These are phyloP conservation scores for Brachystomella parvula DNA, from an alignment of 1,140 invertebrate genomes.

Conservation along the genomic window DNA sequence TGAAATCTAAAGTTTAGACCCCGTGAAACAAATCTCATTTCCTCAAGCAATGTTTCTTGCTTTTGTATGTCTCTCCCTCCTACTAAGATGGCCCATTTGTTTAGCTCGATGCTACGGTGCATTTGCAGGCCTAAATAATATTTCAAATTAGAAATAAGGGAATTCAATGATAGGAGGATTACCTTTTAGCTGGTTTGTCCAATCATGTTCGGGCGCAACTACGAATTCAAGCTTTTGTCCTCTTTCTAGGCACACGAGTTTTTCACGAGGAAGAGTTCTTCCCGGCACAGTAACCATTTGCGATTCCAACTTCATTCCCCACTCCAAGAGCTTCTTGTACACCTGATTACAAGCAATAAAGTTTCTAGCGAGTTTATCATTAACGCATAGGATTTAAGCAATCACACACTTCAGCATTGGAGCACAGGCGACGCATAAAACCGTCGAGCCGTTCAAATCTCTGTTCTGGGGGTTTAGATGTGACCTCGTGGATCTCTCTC, in stretches of 20 bases:
- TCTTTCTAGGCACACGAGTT: neutral
- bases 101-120: neutral
- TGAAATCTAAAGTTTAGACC: neutral
- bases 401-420: neutral
- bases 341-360: neutral
- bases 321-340: neutral
- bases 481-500: slow-evolving; percentile 56
- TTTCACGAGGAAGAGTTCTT: neutral
- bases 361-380: neutral
- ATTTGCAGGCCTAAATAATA: neutral
- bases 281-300: neutral
- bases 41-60: neutral
- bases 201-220: neutral
- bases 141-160: neutral
- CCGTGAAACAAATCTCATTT: neutral
- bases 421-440: neutral
- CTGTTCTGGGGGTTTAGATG: neutral
- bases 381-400: neutral
- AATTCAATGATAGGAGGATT: neutral
- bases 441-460: neutral
- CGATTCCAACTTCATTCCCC: neutral
- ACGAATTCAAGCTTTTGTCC: neutral
- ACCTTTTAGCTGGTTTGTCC: neutral
- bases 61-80: neutral
- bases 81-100: neutral